phyloP scores from a whole-genome alignment of 2,888 invertebrate species.

The Caenorhabditis japonica region DNA sequence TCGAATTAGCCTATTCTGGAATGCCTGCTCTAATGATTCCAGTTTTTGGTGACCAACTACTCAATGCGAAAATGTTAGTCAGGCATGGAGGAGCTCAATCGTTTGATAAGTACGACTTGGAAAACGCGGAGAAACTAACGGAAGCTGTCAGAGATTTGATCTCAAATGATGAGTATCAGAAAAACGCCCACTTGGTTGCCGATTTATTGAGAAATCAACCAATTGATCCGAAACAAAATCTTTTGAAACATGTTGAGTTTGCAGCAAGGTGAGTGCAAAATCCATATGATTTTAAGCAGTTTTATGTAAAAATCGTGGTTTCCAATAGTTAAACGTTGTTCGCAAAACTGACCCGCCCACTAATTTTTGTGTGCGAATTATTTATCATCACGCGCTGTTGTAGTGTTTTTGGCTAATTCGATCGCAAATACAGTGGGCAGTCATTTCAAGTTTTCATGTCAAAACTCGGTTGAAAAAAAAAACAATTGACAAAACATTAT shows the following conservation, averaged over 20 bases:
- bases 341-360: too few relatives aligned
- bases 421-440: too few relatives aligned
- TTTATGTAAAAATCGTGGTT: too few relatives aligned
- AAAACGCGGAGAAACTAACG: neutral
- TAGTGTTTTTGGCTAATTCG: too few relatives aligned
- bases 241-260: slow-evolving; percentile 24
- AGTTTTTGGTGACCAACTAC: slow-evolving; percentile 29
- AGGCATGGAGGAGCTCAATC: slow-evolving; percentile 34
- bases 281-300: neutral
- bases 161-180: neutral
- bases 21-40: slow-evolving; percentile 37
- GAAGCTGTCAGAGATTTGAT: neutral
- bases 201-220: slow-evolving; percentile 28
- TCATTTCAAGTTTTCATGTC: too few relatives aligned
- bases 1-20: slow-evolving; percentile 32
- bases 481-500: too few relatives aligned
- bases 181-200: slow-evolving; percentile 4
- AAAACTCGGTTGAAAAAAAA: too few relatives aligned
- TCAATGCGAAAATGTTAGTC: slow-evolving; percentile 30
- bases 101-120: slow-evolving; percentile 22
- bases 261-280: slow-evolving; percentile 11
- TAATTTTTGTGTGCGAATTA: too few relatives aligned
- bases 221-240: slow-evolving; percentile 29
- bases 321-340: too few relatives aligned
- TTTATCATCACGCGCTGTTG: too few relatives aligned